Percentiles rank a stretch among this genome's conserved stretches.
phyloP scores from a whole-genome alignment of 2,888 invertebrate species.

The Apodemia zela region DNA sequence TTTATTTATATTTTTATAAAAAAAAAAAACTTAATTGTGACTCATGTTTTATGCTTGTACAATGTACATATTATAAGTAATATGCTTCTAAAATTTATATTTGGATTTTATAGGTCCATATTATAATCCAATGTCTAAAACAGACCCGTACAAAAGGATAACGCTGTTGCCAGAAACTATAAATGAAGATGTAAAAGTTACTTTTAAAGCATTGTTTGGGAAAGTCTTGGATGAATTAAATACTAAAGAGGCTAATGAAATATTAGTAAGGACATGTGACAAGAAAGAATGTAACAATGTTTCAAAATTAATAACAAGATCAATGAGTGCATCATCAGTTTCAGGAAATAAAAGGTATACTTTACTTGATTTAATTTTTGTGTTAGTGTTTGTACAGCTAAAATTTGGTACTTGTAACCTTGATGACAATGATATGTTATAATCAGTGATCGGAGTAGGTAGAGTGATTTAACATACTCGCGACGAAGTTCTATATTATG shows the following conservation, averaged over 20 bases:
- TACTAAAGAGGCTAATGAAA: slow-evolving; percentile 88
- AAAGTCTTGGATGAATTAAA: slow-evolving; percentile 85
- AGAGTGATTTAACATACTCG: too few species aligned
- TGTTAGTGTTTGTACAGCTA: too few species aligned
- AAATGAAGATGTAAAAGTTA: slow-evolving; percentile 82
- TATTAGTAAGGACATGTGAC: slow-evolving; percentile 86
- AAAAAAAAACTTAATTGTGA: too few species aligned
- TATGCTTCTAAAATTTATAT: background rate
- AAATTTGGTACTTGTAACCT: too few species aligned
- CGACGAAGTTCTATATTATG: too few species aligned
- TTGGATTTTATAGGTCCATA: slow-evolving; percentile 62
- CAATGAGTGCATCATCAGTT: slow-evolving; percentile 50
- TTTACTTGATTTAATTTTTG: background rate
- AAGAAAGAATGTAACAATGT: slow-evolving; percentile 74
- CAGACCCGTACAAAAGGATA: slow-evolving; percentile 86
- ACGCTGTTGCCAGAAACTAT: slow-evolving; percentile 87
- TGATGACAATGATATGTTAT: too few species aligned
- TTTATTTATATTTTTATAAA: too few species aligned
- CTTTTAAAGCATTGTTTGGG: slow-evolving; percentile 83
- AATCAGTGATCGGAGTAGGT: too few species aligned
- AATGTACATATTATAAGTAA: too few species aligned
- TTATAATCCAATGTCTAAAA: slow-evolving; percentile 82
- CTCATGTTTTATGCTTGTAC: too few species aligned
- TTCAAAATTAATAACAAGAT: slow-evolving; percentile 65
- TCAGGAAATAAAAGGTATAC: slow-evolving; percentile 61